phyloP scores from a whole-genome alignment of 1,140 invertebrate species.

The Drosophila eugracilis region DNA sequence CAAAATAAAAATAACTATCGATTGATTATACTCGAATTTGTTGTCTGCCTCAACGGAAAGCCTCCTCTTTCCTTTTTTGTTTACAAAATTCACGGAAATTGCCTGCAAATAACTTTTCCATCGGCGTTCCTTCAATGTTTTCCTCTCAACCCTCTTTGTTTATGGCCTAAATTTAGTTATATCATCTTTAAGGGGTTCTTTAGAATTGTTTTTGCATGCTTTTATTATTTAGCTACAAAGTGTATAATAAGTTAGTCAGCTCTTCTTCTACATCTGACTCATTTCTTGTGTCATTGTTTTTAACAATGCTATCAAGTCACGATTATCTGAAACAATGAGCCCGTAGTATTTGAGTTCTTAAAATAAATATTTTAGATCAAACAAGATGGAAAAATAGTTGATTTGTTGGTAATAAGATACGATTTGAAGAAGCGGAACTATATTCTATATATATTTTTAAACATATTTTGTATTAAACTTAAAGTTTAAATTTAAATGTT shows the following conservation, averaged over 20 bases:
- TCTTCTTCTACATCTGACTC: not conserved
- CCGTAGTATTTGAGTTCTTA: too few relatives aligned
- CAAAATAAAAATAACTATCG: slow-evolving; percentile 34
- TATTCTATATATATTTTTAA: too few relatives aligned
- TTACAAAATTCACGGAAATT: slow-evolving; percentile 30
- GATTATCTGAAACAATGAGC: not conserved
- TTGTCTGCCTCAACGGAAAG: slow-evolving; percentile 1
- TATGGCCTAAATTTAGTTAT: slow-evolving; percentile 30
- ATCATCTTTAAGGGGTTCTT: not conserved
- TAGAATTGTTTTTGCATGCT: not conserved
- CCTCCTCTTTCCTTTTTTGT: slow-evolving; percentile 12
- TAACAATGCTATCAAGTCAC: not conserved
- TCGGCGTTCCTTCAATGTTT: slow-evolving; percentile 3
- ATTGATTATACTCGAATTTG: slow-evolving; percentile 30
- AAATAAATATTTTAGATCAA: not conserved
- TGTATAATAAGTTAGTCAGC: slow-evolving; percentile 9
- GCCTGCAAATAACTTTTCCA: slow-evolving; percentile 27
- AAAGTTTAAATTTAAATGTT: not conserved
- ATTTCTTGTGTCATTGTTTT: slow-evolving; percentile 6
- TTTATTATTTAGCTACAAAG: slow-evolving; percentile 5
- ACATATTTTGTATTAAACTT: too few relatives aligned
- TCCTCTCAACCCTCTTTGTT: slow-evolving; percentile 20
- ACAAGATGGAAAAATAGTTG: not conserved
- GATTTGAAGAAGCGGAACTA: too few relatives aligned
- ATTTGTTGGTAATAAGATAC: too few relatives aligned